Evolutionary conservation across 2,797 vertebrate genomes (phyloP).

Genomic region (Mallotus villosus): DNA sequence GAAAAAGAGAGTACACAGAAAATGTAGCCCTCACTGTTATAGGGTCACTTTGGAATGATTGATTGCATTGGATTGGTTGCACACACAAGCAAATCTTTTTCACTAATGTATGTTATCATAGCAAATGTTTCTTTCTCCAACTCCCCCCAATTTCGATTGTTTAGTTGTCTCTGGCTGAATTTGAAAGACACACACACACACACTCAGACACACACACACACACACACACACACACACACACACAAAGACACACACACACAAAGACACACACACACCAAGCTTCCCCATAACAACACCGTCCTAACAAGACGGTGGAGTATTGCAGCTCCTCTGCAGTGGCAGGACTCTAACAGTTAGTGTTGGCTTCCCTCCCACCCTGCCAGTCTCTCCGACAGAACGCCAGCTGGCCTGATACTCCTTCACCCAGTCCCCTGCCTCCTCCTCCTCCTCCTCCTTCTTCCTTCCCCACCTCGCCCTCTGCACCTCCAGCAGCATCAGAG

Average conservation of each 20-base stretch:
- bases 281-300: slow-evolving; percentile 33
- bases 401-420: slow-evolving; percentile 56
- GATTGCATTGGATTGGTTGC: too few species aligned
- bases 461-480: not conserved
- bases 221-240: not conserved
- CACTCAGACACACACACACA: not conserved
- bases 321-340: slow-evolving; percentile 42
- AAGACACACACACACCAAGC: slow-evolving; percentile 2
- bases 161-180: not conserved
- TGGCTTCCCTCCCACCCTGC: slow-evolving; percentile 50
- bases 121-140: too few species aligned
- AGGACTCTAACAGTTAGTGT: slow-evolving; percentile 47
- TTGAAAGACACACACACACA: not conserved
- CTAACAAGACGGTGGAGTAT: slow-evolving; percentile 42
- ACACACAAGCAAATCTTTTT: too few species aligned
- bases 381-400: slow-evolving; percentile 38
- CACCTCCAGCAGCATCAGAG: not conserved
- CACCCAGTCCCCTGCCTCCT: slow-evolving; percentile 7
- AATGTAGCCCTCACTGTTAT: too few species aligned
- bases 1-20: not conserved
- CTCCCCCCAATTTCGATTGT: too few species aligned
- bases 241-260: too few species aligned
- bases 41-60: too few species aligned
- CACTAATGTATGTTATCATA: too few species aligned
- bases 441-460: slow-evolving; percentile 28